Evolutionary conservation across 2,113 vertebrate genomes (phyloP).

Genomic region (Cathartes aura): DNA sequence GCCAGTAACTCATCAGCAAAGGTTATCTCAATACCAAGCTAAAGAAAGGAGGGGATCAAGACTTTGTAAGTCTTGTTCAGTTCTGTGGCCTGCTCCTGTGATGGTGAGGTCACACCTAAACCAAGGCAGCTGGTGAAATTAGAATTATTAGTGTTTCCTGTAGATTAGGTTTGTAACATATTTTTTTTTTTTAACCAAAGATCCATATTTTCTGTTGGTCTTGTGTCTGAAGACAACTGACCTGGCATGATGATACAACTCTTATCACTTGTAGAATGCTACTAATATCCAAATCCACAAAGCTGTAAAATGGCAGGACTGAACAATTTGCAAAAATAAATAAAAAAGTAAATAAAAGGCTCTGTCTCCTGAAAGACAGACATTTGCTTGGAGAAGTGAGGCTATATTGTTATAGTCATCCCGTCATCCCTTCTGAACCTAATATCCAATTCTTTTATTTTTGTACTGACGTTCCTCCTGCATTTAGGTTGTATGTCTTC

Average conservation of each 20-base stretch:
- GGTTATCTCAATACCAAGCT: not conserved
- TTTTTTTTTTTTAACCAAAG: not conserved
- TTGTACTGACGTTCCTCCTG: not conserved
- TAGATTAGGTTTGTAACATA: not conserved
- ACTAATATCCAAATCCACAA: not conserved
- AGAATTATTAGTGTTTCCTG: not conserved
- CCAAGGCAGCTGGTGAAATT: not conserved
- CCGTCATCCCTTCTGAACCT: not conserved
- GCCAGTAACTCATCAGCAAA: not conserved
- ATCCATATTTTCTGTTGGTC: not conserved
- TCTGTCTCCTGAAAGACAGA: not conserved
- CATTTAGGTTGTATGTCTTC: accelerated
- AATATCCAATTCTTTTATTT: not conserved
- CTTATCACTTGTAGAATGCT: accelerated
- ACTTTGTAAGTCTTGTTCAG: not conserved
- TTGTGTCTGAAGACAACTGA: not conserved
- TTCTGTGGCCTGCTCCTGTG: not conserved
- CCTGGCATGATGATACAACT: not conserved
- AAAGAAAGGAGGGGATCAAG: not conserved
- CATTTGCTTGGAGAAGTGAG: not conserved
- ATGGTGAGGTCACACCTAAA: not conserved
- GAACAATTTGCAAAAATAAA: not conserved
- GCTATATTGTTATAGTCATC: not conserved
- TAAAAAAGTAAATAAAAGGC: not conserved
- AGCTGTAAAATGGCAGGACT: accelerated